A percentile compares a stretch with the other conserved stretches of the same genome.
Evolutionary conservation across 2,113 vertebrate species (phyloP).

Genomic region (Nothobranchius furzeri): DNA sequence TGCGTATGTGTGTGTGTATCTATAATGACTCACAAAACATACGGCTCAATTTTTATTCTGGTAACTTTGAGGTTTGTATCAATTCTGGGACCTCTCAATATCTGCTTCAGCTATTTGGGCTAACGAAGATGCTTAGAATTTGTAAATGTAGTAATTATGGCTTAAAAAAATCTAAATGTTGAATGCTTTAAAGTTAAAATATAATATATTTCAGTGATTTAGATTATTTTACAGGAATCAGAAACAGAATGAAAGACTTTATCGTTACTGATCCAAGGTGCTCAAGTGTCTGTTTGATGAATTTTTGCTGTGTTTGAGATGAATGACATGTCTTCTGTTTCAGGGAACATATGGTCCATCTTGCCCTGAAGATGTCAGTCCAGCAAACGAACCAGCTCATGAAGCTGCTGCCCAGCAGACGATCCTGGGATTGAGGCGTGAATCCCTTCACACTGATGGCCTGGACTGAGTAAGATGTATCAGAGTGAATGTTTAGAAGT

Average conservation of each 20-base stretch:
- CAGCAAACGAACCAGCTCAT: conserved; percentile 65
- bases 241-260: no score
- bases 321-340: conserved; percentile 39
- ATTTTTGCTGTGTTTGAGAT: background rate
- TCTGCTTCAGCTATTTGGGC: background rate
- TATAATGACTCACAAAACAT: no score
- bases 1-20: no score
- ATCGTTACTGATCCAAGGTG: no score
- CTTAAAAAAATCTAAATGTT: no score
- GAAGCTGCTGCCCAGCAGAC: conserved; percentile 82
- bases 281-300: no score
- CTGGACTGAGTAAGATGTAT: conserved; percentile 83
- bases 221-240: no score
- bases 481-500: background rate
- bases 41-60: no score
- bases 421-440: conserved; percentile 80
- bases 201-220: no score
- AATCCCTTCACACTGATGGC: conserved; percentile 87
- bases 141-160: no score
- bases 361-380: conserved; percentile 69
- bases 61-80: background rate
- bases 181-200: no score
- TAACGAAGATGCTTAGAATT: no score
- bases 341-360: conserved; percentile 69
- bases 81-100: background rate